These are phyloP conservation scores for Ictalurus furcatus DNA, from an alignment of 2,113 vertebrate genomes.

Conservation along the genomic window DNA sequence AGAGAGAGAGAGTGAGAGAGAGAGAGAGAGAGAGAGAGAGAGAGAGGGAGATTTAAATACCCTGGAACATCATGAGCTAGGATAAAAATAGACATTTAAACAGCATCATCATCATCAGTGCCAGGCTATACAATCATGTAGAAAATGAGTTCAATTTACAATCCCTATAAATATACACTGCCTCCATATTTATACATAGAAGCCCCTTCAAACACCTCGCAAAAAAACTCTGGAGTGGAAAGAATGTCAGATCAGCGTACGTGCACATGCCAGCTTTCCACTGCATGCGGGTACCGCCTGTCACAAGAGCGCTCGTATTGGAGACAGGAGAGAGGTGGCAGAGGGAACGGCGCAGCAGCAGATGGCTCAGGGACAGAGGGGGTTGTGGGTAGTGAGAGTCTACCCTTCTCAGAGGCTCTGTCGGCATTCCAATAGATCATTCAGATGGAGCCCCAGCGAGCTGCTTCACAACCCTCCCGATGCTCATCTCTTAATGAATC, in stretches of 20 bases:
- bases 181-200: neutral
- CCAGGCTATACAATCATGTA: neutral
- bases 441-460: conserved; percentile 27
- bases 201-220: neutral
- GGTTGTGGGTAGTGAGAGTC: neutral
- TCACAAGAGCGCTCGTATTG: neutral
- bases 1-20: neutral
- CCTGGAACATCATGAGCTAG: conserved; percentile 12
- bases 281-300: neutral
- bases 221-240: neutral
- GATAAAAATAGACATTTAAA: conserved; percentile 28
- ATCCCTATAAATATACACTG: neutral
- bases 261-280: neutral
- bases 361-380: conserved; percentile 43
- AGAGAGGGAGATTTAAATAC: neutral
- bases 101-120: conserved; percentile 6
- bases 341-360: conserved; percentile 31
- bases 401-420: conserved; percentile 11
- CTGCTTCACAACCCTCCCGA: neutral
- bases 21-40: conserved; percentile 7
- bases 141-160: conserved; percentile 8
- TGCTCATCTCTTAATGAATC: conserved; percentile 33
- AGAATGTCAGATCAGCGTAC: neutral
- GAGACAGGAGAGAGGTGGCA: conserved; percentile 26
- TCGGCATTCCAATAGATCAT: conserved; percentile 44